These are phyloP conservation scores for Adela reaumurella DNA, from an alignment of 2,888 invertebrate genomes.

Conservation along the genomic window DNA sequence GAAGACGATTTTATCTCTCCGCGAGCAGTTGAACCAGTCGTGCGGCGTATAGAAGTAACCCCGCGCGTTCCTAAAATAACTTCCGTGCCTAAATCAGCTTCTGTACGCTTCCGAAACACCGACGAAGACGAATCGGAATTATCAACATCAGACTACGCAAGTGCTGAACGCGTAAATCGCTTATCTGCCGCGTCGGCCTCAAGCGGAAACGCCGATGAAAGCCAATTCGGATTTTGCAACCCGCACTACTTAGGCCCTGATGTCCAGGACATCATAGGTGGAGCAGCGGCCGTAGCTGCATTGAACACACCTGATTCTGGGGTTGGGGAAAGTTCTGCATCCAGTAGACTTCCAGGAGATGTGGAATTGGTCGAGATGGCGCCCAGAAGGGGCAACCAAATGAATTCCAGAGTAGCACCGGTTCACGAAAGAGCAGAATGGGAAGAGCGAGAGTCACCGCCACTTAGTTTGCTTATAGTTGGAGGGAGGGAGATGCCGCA, in stretches of 20 bases:
- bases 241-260: slow-evolving; percentile 73
- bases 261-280: slow-evolving; percentile 66
- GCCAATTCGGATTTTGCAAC: slow-evolving; percentile 68
- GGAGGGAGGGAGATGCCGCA: slow-evolving; percentile 80
- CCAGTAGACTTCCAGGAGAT: slow-evolving; percentile 22
- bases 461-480: slow-evolving; percentile 48
- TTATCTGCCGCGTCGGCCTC: slow-evolving; percentile 41
- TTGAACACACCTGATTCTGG: slow-evolving; percentile 61
- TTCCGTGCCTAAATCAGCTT: slow-evolving; percentile 51
- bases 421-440: too few relatives aligned
- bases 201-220: slow-evolving; percentile 26
- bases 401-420: slow-evolving; percentile 21
- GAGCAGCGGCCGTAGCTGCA: slow-evolving; percentile 63
- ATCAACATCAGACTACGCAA: slow-evolving; percentile 74
- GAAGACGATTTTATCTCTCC: slow-evolving; percentile 35
- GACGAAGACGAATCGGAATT: slow-evolving; percentile 56
- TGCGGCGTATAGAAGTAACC: slow-evolving; percentile 39
- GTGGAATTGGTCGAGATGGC: slow-evolving; percentile 38
- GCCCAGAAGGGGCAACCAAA: slow-evolving; percentile 19
- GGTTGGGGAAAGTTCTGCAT: slow-evolving; percentile 43
- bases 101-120: slow-evolving; percentile 55
- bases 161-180: slow-evolving; percentile 64
- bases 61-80: slow-evolving; percentile 12
- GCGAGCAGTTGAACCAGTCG: slow-evolving; percentile 36
- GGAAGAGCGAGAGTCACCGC: slow-evolving; percentile 53